phyloP scores from a whole-genome alignment of 2,113 vertebrate species.

The Coptodon rendalli region DNA sequence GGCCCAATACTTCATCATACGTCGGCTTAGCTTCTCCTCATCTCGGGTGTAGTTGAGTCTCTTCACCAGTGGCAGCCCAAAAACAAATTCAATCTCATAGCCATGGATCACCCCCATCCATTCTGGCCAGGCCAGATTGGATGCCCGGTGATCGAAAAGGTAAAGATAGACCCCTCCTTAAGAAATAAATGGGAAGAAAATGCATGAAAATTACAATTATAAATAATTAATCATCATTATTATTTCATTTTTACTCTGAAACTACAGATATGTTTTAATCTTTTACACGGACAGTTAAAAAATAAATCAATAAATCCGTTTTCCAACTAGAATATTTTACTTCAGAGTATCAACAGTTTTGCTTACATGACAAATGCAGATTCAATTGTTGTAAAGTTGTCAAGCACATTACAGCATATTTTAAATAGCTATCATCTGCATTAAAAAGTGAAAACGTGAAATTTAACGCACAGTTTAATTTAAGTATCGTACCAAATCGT shows the following conservation, averaged over 20 bases:
- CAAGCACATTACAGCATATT: fast-evolving
- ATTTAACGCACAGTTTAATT: not conserved
- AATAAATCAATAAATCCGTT: not conserved
- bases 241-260: not conserved
- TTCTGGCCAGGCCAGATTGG: slow-evolving; percentile 84
- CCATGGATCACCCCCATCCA: slow-evolving; percentile 96
- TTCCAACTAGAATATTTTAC: not conserved
- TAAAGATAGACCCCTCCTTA: slow-evolving; percentile 77
- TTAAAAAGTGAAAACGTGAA: not conserved
- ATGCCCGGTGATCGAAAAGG: slow-evolving; percentile 86
- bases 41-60: slow-evolving; percentile 83
- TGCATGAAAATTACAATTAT: not conserved
- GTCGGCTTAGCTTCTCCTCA: slow-evolving; percentile 81
- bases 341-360: fast-evolving
- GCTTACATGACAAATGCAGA: not conserved
- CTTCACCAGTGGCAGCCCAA: slow-evolving; percentile 83
- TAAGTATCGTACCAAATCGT: fast-evolving
- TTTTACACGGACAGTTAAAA: not conserved
- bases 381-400: not conserved
- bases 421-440: not conserved
- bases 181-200: not conserved
- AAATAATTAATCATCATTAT: not conserved
- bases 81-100: slow-evolving; percentile 93
- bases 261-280: not conserved
- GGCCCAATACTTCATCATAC: slow-evolving; percentile 90